Evolutionary conservation across 2,888 invertebrate species (phyloP), one percentile per base, ranked within the genome.

Genomic region (Heliconius ismenius): DNA sequence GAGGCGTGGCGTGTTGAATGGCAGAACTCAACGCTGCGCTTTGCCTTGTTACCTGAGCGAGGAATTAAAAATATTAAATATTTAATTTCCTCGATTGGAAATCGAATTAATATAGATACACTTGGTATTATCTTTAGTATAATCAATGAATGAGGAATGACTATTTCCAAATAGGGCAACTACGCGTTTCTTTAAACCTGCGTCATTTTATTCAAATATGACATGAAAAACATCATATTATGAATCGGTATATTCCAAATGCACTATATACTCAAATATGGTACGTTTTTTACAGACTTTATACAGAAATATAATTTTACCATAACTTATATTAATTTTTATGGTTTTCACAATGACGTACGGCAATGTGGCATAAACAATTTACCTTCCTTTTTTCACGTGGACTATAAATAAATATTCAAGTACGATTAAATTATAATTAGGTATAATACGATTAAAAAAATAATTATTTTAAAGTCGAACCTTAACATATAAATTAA

Each of bases 311-410:
- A 39, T 13, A 3, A 24, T 24, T 67, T 39, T 67, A 67, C 39
- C 24, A 67, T 67, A 39, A 15, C n/a, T 64, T 18, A 64, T 64
- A 64, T 64, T 32, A 7, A 32, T 32, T 32, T 64, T 65, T 65
- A 36, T n/a, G 64, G 13, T n/a, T n/a, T 65, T 13, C 15, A 67
- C 65, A 15, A 15, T 65, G 36, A 39, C 65, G 65, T 39, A 24
- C 24, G n/a, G 2, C n/a, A 3, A 24, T n/a, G 7, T 67, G n/a
- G 39, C 24, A 24, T 39, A 39, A 67, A 67, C 21, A 13, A 24
- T n/a, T 24, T 18, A 1, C 28, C 32, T 64, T 28, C 21, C 21
- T 32, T 64, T 21, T 28, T 28, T 21, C 0, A 49, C 18, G 26
- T 26, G 18, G 15, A 62, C 26, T 58, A 58, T n/a, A 58, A 58